A percentile compares a stretch with the other conserved stretches of the same genome.
phyloP scores from a whole-genome alignment of 2,797 vertebrate genomes.

The Eremophila alpestris region DNA sequence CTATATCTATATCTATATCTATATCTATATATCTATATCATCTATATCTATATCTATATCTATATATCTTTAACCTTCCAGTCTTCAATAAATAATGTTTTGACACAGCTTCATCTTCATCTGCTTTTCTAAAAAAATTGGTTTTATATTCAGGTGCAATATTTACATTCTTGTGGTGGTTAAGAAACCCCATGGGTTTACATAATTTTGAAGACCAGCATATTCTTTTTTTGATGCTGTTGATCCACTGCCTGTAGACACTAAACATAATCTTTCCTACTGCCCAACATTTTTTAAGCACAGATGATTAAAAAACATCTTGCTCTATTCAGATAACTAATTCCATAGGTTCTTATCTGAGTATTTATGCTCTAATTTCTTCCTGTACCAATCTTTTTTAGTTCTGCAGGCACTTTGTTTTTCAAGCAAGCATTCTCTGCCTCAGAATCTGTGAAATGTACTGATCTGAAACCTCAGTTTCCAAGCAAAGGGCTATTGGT shows the following conservation, averaged over 20 bases:
- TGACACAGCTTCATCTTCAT: neutral
- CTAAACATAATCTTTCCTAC: neutral
- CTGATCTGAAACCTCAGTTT: neutral
- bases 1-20: too few relatives aligned
- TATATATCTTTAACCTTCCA: neutral
- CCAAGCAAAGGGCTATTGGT: neutral
- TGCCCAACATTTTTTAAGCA: neutral
- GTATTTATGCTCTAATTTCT: neutral
- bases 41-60: too few relatives aligned
- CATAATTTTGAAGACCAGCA: neutral
- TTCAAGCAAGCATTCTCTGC: neutral
- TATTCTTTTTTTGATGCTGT: neutral
- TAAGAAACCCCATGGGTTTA: neutral
- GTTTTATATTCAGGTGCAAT: neutral
- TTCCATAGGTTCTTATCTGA: neutral
- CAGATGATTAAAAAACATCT: neutral
- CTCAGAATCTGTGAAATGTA: neutral
- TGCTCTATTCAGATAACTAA: neutral
- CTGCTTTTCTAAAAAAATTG: neutral
- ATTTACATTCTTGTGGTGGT: neutral
- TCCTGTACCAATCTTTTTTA: neutral
- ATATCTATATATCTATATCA: too few relatives aligned
- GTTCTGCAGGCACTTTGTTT: neutral
- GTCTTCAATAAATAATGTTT: neutral
- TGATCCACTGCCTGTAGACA: neutral